Percentiles rank a stretch among this genome's conserved stretches.
Evolutionary conservation across 2,113 vertebrate species (phyloP).

Genomic region (Lepidothrix coronata): DNA sequence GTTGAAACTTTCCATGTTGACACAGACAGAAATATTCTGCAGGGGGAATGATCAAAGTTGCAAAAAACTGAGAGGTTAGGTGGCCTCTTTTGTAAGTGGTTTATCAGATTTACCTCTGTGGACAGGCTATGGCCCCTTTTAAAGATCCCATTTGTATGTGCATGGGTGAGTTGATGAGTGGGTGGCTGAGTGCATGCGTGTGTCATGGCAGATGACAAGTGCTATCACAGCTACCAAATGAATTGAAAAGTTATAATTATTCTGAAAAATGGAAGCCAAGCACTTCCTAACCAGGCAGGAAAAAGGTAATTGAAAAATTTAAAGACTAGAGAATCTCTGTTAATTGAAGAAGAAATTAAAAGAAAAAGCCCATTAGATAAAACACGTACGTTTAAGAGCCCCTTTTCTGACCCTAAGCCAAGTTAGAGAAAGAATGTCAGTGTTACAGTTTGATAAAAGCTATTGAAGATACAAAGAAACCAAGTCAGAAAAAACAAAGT

Average conservation of each 20-base stretch:
- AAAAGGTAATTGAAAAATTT: neutral
- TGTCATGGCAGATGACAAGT: neutral
- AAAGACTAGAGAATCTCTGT: neutral
- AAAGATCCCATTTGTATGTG: neutral
- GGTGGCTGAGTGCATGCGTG: rapidly evolving
- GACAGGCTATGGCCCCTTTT: neutral
- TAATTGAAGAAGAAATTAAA: neutral
- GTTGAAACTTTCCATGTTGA: neutral
- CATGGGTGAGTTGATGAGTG: neutral
- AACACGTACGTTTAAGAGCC: neutral
- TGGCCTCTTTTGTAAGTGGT: neutral
- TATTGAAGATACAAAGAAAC: neutral
- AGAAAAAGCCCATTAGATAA: neutral
- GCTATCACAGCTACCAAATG: neutral
- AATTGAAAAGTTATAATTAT: neutral
- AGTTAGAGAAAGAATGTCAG: neutral
- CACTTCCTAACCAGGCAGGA: neutral
- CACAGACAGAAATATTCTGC: neutral
- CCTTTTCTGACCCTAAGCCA: neutral
- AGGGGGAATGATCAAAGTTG: neutral
- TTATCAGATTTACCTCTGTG: neutral
- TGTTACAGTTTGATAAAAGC: constrained; percentile 18
- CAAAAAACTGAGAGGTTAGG: neutral
- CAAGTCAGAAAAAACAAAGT: constrained; percentile 35
- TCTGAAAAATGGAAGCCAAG: neutral